Evolutionary conservation across 2,113 vertebrate genomes (phyloP).

Genomic region (Callospermophilus lateralis): DNA sequence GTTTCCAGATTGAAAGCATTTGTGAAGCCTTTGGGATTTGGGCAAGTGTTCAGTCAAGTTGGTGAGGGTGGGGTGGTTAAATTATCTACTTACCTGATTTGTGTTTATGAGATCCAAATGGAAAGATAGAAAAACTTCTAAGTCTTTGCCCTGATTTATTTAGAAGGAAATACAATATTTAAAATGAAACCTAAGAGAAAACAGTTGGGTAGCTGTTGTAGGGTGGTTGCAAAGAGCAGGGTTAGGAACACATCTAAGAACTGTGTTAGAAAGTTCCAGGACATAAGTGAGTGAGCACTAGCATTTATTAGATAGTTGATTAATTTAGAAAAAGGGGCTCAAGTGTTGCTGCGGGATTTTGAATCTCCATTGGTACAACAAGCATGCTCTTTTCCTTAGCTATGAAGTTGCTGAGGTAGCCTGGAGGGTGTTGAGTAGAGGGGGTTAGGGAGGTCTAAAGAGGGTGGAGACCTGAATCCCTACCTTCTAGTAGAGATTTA

Average conservation of each 20-base stretch:
- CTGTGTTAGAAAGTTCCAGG: not conserved
- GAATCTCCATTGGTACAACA: not conserved
- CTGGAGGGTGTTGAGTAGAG: not conserved
- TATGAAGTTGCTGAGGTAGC: not conserved
- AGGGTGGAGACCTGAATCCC: not conserved
- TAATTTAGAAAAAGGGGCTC: not conserved
- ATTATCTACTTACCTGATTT: not conserved
- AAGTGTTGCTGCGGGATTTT: not conserved
- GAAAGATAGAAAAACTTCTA: not conserved
- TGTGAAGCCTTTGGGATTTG: not conserved
- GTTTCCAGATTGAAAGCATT: slow-evolving; percentile 9
- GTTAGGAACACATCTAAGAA: not conserved
- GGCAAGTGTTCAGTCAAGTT: not conserved
- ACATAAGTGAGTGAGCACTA: not conserved
- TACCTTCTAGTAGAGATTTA: not conserved
- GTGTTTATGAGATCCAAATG: not conserved
- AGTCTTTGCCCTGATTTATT: slow-evolving; percentile 45
- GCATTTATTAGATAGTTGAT: not conserved
- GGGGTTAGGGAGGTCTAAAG: not conserved
- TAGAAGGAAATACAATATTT: slow-evolving; percentile 50
- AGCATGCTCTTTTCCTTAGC: not conserved
- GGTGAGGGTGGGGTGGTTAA: not conserved
- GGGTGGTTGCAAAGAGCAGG: not conserved
- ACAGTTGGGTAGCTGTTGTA: not conserved
- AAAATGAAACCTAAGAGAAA: slow-evolving; percentile 53